A percentile compares a stretch with the other conserved stretches of the same genome.
These are phyloP conservation scores for Syngnathus typhle DNA, from an alignment of 2,113 vertebrate species.

Conservation along the genomic window DNA sequence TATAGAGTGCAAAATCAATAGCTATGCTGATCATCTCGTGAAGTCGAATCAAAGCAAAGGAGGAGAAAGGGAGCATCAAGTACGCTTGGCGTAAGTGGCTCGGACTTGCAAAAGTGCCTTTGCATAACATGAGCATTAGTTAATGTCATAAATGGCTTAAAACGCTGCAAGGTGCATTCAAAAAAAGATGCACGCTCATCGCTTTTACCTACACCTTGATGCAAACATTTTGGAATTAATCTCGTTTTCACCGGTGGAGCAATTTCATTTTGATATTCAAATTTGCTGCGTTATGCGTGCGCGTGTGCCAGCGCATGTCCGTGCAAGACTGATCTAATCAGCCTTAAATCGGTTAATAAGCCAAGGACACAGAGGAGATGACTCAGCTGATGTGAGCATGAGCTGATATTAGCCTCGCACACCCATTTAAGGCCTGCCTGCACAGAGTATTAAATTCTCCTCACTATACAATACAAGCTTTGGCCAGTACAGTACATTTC, in stretches of 20 bases:
- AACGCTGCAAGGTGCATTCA: constrained; percentile 64
- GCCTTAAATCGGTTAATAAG: constrained; percentile 71
- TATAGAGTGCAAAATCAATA: constrained; percentile 64
- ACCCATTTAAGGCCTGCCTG: not conserved
- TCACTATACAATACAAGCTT: constrained; percentile 23
- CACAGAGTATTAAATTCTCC: not conserved
- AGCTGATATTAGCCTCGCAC: constrained; percentile 64
- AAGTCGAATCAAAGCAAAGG: constrained; percentile 45
- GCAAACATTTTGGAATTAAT: constrained; percentile 63
- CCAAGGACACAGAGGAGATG: constrained; percentile 70
- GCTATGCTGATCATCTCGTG: constrained; percentile 47
- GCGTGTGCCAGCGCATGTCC: constrained; percentile 24
- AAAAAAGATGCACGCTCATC: constrained; percentile 62
- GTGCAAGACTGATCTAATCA: constrained; percentile 65
- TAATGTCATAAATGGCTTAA: constrained; percentile 70
- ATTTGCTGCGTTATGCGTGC: constrained; percentile 42
- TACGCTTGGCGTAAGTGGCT: constrained; percentile 58
- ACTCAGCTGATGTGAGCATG: constrained; percentile 70
- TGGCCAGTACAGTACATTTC: not conserved
- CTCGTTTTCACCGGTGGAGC: constrained; percentile 61
- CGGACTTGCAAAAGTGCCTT: constrained; percentile 59
- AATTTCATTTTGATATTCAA: constrained; percentile 73
- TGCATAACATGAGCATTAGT: constrained; percentile 67
- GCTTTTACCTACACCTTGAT: constrained; percentile 61
- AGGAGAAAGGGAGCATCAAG: constrained; percentile 36